Conservation (phyloP, 2,797 vertebrate genomes). For the Anniella stebbinsi region DNA sequence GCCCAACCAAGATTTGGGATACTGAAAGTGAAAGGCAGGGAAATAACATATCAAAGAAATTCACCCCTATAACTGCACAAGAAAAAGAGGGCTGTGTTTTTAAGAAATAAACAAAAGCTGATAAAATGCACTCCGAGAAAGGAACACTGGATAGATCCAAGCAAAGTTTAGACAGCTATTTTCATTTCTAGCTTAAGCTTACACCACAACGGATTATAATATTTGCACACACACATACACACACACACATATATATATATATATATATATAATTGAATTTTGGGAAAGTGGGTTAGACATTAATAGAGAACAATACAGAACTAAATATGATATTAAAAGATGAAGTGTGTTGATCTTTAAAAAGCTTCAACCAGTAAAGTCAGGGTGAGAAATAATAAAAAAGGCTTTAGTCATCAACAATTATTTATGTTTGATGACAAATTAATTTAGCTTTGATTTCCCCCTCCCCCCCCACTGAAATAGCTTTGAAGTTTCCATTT, state of each 20-base stretch:
- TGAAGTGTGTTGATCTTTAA: not conserved
- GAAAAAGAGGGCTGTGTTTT: not conserved
- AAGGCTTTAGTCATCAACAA: conserved; percentile 22
- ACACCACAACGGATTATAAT: not conserved
- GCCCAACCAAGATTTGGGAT: too few species aligned
- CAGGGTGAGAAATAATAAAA: not conserved
- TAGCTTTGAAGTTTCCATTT: conserved; percentile 51
- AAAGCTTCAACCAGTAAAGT: not conserved
- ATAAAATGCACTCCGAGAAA: not conserved
- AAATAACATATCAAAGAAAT: not conserved
- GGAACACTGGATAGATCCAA: not conserved
- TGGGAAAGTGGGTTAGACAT: not conserved
- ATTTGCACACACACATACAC: too few species aligned
- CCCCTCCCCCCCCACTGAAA: conserved; percentile 25
- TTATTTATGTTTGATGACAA: conserved; percentile 11
- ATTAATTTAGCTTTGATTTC: conserved; percentile 44
- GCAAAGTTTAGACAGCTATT: not conserved
- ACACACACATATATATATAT: too few species aligned
- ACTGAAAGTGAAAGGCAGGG: not conserved
- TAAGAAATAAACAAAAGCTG: not conserved
- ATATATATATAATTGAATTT: not conserved
- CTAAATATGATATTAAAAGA: not conserved
- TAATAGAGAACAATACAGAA: not conserved
- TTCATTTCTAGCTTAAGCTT: not conserved
- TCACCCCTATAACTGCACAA: not conserved